A percentile compares a stretch with the other conserved stretches of the same genome.
Evolutionary conservation across 2,113 vertebrate species (phyloP).

Genomic region (Malurus elegans): DNA sequence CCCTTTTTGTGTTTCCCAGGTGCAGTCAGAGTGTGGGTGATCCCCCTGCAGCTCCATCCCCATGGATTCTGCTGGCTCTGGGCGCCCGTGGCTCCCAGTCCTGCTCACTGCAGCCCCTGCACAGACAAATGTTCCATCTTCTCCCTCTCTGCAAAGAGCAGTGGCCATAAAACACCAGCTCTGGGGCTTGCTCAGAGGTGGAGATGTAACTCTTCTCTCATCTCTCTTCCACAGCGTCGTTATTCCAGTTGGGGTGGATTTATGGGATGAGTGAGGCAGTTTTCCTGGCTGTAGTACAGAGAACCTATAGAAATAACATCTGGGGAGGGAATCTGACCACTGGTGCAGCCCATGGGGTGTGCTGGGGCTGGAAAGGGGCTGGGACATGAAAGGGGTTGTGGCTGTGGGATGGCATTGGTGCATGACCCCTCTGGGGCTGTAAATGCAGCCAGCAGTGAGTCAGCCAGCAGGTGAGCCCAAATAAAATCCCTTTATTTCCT

Average conservation of each 20-base stretch:
- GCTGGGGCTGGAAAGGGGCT: not conserved
- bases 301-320: not conserved
- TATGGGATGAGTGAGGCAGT: not conserved
- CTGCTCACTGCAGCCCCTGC: accelerated
- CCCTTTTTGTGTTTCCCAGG: not conserved
- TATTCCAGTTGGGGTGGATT: not conserved
- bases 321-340: not conserved
- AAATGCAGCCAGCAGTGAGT: not conserved
- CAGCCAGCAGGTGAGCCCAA: not conserved
- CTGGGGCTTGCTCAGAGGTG: accelerated
- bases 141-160: not conserved
- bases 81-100: not conserved
- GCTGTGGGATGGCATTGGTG: accelerated
- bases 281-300: accelerated
- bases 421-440: accelerated
- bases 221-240: accelerated
- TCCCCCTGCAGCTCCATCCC: not conserved
- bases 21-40: accelerated
- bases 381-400: accelerated
- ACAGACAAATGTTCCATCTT: accelerated
- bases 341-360: accelerated
- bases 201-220: not conserved
- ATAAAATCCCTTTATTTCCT: not conserved
- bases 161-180: accelerated
- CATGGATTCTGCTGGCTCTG: accelerated